Conservation (phyloP, 2,888 invertebrate species). For the Oxystoma pomonae region DNA sequence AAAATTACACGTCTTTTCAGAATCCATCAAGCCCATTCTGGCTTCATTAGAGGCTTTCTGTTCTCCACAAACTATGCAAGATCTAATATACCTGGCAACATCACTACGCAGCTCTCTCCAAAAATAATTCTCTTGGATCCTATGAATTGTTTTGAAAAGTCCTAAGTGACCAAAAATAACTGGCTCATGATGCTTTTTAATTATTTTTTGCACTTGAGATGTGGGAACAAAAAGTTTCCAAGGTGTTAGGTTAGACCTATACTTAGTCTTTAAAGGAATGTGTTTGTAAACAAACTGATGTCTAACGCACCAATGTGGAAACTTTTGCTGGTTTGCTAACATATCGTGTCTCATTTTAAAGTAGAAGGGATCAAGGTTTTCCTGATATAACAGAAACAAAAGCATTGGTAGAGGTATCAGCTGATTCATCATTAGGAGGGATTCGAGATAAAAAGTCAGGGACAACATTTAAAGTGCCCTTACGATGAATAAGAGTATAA, state of each 20-base stretch:
- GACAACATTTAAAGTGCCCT: not conserved
- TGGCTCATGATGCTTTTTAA: not conserved
- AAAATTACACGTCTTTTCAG: not conserved
- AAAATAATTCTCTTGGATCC: not conserved
- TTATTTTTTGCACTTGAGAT: not conserved
- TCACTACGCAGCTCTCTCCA: not conserved
- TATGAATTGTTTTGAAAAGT: not conserved
- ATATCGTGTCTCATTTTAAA: too few species aligned
- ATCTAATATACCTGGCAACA: not conserved
- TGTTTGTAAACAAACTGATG: not conserved
- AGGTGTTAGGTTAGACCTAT: not conserved
- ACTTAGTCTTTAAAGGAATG: not conserved
- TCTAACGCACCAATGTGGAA: too few species aligned
- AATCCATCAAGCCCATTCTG: not conserved
- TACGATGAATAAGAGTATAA: not conserved
- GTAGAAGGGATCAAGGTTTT: too few species aligned
- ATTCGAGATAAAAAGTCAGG: not conserved
- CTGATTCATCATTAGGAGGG: not conserved
- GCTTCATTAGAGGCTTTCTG: not conserved
- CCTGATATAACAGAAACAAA: too few species aligned
- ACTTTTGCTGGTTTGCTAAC: too few species aligned
- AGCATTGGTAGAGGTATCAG: not conserved
- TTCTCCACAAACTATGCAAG: not conserved
- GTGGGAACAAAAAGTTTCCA: not conserved
- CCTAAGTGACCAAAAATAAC: not conserved